A percentile compares a stretch with the other conserved stretches of the same genome.
Evolutionary conservation across 2,888 invertebrate genomes (phyloP).

Genomic region (Meiosimyza decipiens): DNA sequence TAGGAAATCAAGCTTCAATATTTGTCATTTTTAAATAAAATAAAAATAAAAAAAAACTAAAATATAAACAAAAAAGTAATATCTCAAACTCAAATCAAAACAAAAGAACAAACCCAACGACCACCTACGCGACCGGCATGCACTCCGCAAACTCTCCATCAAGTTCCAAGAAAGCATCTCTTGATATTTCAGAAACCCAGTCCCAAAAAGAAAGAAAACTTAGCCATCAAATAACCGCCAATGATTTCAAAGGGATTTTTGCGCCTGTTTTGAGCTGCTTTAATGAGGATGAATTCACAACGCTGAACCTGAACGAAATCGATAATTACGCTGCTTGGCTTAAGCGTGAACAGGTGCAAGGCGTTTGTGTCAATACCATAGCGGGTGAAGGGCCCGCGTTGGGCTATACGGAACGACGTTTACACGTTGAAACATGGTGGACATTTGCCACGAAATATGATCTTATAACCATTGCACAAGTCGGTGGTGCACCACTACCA

Average conservation of each 20-base stretch:
- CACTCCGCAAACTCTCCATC: too few species aligned
- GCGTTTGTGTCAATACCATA: conserved; percentile 75
- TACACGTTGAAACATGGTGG: conserved; percentile 69
- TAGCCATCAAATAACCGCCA: conserved; percentile 4
- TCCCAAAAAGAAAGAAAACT: too few species aligned
- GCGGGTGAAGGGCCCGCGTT: conserved; percentile 80
- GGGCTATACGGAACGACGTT: conserved; percentile 75
- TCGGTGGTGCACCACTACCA: conserved; percentile 76
- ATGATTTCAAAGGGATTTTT: conserved; percentile 72
- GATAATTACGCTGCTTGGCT: conserved; percentile 75
- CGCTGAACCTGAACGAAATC: conserved; percentile 70
- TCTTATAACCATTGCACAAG: conserved; percentile 76
- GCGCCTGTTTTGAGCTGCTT: conserved; percentile 80
- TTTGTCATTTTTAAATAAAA: too few species aligned
- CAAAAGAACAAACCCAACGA: too few species aligned
- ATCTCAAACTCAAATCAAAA: too few species aligned
- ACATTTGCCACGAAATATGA: conserved; percentile 68
- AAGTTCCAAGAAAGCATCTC: too few species aligned
- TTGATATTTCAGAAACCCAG: too few species aligned
- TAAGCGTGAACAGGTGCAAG: conserved; percentile 72
- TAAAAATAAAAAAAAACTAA: too few species aligned
- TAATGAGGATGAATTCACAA: conserved; percentile 70
- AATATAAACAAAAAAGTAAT: too few species aligned
- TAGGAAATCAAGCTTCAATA: too few species aligned
- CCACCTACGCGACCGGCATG: too few species aligned